A percentile compares a stretch with the other conserved stretches of the same genome.
phyloP scores from a whole-genome alignment of 1,140 invertebrate genomes.

The Drosophila mojavensis region DNA sequence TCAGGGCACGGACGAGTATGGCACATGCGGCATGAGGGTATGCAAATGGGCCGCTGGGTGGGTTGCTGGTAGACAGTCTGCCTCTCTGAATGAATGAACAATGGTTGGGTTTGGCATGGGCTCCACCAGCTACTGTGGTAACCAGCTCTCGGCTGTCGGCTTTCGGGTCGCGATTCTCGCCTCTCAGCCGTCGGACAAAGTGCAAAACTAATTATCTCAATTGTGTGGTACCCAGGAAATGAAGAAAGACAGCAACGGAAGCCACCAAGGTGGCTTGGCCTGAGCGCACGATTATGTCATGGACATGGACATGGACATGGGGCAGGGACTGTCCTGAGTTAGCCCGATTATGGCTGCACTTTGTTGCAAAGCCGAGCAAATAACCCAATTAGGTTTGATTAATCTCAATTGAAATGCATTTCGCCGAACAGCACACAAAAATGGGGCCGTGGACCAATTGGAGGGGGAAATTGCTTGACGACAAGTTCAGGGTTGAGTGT shows the following conservation, averaged over 20 bases:
- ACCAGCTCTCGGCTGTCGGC: constrained; percentile 27
- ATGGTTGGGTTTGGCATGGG: constrained; percentile 25
- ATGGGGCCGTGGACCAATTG: constrained; percentile 2
- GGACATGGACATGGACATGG: background rate
- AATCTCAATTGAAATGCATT: constrained; percentile 81
- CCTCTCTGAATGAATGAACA: constrained; percentile 36
- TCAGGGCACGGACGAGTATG: constrained; percentile 24
- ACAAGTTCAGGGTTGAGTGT: constrained; percentile 46
- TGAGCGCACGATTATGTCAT: constrained; percentile 5
- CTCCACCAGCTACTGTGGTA: constrained; percentile 11
- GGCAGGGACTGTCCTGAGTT: constrained; percentile 29
- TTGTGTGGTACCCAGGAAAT: constrained; percentile 78
- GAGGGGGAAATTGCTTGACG: background rate
- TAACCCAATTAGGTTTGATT: constrained; percentile 80
- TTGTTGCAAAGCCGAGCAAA: constrained; percentile 74
- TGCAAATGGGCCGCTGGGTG: constrained; percentile 36
- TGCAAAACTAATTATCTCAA: constrained; percentile 82
- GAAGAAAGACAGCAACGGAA: constrained; percentile 81
- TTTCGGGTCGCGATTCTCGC: constrained; percentile 14
- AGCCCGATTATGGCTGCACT: constrained; percentile 67
- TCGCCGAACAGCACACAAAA: constrained; percentile 25
- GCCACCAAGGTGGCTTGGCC: constrained; percentile 70
- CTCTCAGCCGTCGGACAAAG: constrained; percentile 61
- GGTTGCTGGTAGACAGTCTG: constrained; percentile 17
- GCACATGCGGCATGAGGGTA: constrained; percentile 3